A percentile compares a stretch with the other conserved stretches of the same genome.
Evolutionary conservation across 2,888 invertebrate genomes (phyloP).

Genomic region (Hemicrepidius hirtus): DNA sequence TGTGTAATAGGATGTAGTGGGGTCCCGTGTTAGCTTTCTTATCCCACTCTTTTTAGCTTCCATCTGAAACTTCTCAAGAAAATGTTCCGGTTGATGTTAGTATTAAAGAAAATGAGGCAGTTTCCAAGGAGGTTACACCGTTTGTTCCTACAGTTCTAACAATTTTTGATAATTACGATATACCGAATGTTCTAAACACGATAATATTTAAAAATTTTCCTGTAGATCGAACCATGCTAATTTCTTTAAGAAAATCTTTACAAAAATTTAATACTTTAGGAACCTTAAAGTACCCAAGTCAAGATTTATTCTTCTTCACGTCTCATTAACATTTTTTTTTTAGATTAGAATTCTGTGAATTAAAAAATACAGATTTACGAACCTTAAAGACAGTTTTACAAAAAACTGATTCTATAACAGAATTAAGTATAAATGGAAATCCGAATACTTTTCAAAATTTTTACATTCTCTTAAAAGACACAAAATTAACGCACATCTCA

Average conservation of each 20-base stretch:
- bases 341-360: slow-evolving; percentile 66
- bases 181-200: slow-evolving; percentile 23
- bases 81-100: background rate
- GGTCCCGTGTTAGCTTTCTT: background rate
- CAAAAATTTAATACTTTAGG: slow-evolving; percentile 41
- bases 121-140: background rate
- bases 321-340: slow-evolving; percentile 15
- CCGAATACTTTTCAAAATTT: slow-evolving; percentile 66
- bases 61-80: background rate
- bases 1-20: too few species aligned
- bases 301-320: background rate
- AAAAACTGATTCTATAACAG: slow-evolving; percentile 60
- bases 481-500: slow-evolving; percentile 62
- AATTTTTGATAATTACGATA: slow-evolving; percentile 34
- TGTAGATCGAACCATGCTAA: slow-evolving; percentile 49
- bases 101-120: background rate
- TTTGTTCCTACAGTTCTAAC: slow-evolving; percentile 11
- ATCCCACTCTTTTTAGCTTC: background rate
- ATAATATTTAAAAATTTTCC: slow-evolving; percentile 51
- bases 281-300: slow-evolving; percentile 49
- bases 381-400: slow-evolving; percentile 62
- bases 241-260: slow-evolving; percentile 48
- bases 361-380: slow-evolving; percentile 63
- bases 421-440: slow-evolving; percentile 68
- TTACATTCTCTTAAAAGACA: slow-evolving; percentile 61